Conservation (phyloP, 37 sponge, comb jelly and placozoan species). For the Ephydatia muelleri region DNA sequence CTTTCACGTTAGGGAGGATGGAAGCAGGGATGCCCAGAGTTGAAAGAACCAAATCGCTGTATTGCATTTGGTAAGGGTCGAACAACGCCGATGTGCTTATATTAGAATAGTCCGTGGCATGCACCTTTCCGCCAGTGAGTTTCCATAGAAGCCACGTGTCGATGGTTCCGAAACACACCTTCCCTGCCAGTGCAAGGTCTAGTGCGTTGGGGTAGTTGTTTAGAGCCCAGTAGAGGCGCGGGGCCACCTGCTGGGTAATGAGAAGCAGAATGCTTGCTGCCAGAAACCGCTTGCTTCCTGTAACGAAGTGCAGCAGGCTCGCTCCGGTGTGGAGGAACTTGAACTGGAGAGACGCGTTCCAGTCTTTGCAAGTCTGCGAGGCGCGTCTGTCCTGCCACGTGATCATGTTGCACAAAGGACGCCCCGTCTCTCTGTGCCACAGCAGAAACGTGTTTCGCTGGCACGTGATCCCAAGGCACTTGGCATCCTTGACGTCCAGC, state of each 20-base stretch:
- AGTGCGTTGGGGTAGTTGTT: conserved; percentile 68
- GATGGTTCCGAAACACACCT: conserved; percentile 89
- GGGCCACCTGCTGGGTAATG: conserved; percentile 58
- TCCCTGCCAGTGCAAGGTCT: conserved; percentile 42
- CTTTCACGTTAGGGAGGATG: conserved; percentile 82
- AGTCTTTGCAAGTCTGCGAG: conserved; percentile 50
- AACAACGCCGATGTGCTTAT: conserved; percentile 79
- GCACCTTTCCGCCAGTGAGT: conserved; percentile 78
- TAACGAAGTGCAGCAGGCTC: conserved; percentile 55
- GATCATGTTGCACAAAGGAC: conserved; percentile 88
- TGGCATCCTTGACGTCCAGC: conserved; percentile 53
- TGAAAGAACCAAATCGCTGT: conserved; percentile 63
- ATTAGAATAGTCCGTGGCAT: conserved; percentile 93
- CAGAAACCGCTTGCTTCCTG: conserved; percentile 67
- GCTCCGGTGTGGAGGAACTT: conserved; percentile 69
- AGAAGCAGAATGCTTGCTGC: conserved; percentile 74
- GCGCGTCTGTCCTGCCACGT: conserved; percentile 95
- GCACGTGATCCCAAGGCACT: conserved; percentile 78
- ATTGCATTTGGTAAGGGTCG: conserved; percentile 81
- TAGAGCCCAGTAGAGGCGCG: conserved; percentile 82
- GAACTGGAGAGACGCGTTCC: conserved; percentile 74
- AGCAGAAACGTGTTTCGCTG: conserved; percentile 86
- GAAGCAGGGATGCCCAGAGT: conserved; percentile 64
- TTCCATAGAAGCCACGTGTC: conserved; percentile 97
- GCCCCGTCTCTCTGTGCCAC: conserved; percentile 87